phyloP scores from a whole-genome alignment of 2,797 vertebrate species.

The Argyrosomus regius region DNA sequence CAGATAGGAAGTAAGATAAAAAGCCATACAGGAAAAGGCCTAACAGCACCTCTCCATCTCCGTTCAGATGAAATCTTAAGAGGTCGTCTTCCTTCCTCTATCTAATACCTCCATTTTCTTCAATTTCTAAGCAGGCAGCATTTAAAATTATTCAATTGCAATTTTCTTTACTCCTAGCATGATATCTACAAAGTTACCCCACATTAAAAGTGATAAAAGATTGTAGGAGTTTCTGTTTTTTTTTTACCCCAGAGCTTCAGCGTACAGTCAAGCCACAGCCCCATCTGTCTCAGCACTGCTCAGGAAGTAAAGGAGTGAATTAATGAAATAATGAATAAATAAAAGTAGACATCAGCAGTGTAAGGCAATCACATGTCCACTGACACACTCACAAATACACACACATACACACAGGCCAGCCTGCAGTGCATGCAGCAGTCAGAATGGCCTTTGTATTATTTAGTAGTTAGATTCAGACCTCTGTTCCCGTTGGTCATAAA shows the following conservation, averaged over 20 bases:
- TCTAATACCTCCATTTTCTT: background rate
- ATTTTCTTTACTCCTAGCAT: background rate
- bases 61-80: constrained; percentile 18
- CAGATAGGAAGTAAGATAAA: constrained; percentile 23
- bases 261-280: background rate
- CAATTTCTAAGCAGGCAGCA: background rate
- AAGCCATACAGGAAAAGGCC: constrained; percentile 17
- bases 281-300: background rate
- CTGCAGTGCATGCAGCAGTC: constrained; percentile 14
- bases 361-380: constrained; percentile 16
- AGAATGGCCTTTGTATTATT: constrained; percentile 38
- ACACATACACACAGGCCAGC: constrained; percentile 7
- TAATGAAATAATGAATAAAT: constrained; percentile 42
- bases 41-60: constrained; percentile 24
- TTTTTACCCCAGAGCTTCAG: background rate
- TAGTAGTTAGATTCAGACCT: constrained; percentile 26
- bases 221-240: background rate
- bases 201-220: background rate
- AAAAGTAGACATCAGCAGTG: constrained; percentile 23
- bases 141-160: background rate
- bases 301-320: constrained; percentile 20
- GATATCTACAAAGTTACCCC: background rate
- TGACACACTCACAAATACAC: constrained; percentile 4
- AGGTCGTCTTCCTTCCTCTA: constrained; percentile 8
- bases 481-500: constrained; percentile 23